Conservation (phyloP, 1,140 invertebrate species). For the Meloidogyne floridensis region DNA sequence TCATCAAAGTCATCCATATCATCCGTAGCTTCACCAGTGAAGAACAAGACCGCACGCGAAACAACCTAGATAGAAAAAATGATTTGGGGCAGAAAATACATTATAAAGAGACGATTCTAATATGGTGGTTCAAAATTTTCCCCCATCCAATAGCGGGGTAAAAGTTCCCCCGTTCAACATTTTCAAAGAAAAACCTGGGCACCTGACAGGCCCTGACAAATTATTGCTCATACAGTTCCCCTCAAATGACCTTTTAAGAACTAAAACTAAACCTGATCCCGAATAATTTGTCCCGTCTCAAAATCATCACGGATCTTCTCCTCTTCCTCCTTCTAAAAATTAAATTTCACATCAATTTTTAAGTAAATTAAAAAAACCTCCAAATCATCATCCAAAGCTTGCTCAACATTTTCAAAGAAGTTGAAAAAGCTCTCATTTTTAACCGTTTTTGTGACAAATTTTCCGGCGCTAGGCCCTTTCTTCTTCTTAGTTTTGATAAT, state of each 20-base stretch:
- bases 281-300: slow-evolving; percentile 70
- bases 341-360: neutral
- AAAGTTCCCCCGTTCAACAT: no score
- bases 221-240: no score
- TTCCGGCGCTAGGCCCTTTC: slow-evolving; percentile 87
- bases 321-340: slow-evolving; percentile 35
- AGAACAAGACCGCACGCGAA: slow-evolving; percentile 69
- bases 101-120: no score
- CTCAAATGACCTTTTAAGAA: neutral
- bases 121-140: no score
- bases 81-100: neutral
- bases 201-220: no score
- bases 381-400: slow-evolving; percentile 66
- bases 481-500: slow-evolving; percentile 97
- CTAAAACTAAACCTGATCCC: slow-evolving; percentile 39
- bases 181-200: no score
- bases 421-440: slow-evolving; percentile 89
- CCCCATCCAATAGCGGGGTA: no score
- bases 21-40: slow-evolving; percentile 67
- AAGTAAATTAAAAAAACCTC: slow-evolving; percentile 22
- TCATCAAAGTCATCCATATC: slow-evolving; percentile 52
- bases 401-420: slow-evolving; percentile 87
- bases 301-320: slow-evolving; percentile 68
- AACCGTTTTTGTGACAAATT: slow-evolving; percentile 90
- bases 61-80: slow-evolving; percentile 64